Evolutionary conservation across 2,113 vertebrate genomes (phyloP).

Genomic region (Rhabdomys dilectus): DNA sequence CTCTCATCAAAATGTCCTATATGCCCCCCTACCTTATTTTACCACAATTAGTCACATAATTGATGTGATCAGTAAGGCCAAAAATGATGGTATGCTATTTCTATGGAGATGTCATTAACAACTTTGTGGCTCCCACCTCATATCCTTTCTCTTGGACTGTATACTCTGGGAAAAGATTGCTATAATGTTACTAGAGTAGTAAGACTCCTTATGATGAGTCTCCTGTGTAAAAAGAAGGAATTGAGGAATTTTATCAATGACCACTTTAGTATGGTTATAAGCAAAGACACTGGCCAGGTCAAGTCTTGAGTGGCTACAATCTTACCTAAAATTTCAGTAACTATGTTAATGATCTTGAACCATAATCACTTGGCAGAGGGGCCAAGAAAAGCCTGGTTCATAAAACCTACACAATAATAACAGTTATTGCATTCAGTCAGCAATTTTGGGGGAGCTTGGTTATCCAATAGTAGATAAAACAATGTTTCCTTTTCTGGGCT

Average conservation of each 20-base stretch:
- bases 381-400: neutral
- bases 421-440: neutral
- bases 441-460: neutral
- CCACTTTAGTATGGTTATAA: neutral
- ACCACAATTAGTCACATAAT: neutral
- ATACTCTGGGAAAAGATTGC: neutral
- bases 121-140: neutral
- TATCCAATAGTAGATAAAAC: neutral
- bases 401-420: neutral
- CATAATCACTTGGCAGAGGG: neutral
- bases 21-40: neutral
- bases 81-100: neutral
- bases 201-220: neutral
- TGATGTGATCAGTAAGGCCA: neutral
- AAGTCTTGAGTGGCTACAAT: neutral
- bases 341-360: neutral
- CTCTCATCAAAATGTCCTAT: neutral
- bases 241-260: neutral
- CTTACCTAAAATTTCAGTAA: neutral
- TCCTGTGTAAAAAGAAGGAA: neutral
- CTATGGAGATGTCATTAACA: neutral
- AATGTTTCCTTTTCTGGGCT: neutral
- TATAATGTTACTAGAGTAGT: neutral
- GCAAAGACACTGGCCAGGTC: neutral
- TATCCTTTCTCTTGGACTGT: neutral